phyloP scores from a whole-genome alignment of 2,797 vertebrate species.

The Dendrocincla fuliginosa region DNA sequence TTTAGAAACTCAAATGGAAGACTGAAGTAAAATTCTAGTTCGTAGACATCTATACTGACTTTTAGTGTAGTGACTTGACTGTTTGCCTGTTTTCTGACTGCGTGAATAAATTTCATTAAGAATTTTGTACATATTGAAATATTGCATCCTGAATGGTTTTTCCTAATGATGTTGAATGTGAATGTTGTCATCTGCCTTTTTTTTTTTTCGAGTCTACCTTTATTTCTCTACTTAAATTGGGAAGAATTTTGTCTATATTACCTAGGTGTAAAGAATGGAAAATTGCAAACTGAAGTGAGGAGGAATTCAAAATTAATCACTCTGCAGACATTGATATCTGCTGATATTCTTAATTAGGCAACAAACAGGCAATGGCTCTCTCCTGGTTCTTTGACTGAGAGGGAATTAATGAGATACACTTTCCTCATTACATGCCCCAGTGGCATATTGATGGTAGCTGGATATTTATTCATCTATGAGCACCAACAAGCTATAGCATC shows the following conservation, averaged over 20 bases:
- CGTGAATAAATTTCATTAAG: background rate
- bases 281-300: slow-evolving; percentile 3
- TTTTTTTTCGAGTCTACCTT: background rate
- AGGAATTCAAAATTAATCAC: background rate
- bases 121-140: background rate
- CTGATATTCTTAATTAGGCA: background rate
- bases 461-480: background rate
- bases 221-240: background rate
- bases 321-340: background rate
- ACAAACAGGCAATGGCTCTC: background rate
- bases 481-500: background rate
- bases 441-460: background rate
- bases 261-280: slow-evolving; percentile 12
- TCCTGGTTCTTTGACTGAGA: background rate
- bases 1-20: slow-evolving; percentile 36
- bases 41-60: background rate
- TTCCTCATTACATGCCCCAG: background rate
- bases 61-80: background rate
- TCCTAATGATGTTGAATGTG: background rate
- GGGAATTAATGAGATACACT: background rate
- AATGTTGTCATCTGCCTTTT: background rate
- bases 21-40: slow-evolving; percentile 33
- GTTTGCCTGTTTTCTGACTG: background rate
- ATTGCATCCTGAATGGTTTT: background rate
- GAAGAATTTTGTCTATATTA: slow-evolving; percentile 1